These are phyloP conservation scores for Glandiceps talaboti DNA, from an alignment of 53 echinoderm and acorn worm species.

Conservation along the genomic window DNA sequence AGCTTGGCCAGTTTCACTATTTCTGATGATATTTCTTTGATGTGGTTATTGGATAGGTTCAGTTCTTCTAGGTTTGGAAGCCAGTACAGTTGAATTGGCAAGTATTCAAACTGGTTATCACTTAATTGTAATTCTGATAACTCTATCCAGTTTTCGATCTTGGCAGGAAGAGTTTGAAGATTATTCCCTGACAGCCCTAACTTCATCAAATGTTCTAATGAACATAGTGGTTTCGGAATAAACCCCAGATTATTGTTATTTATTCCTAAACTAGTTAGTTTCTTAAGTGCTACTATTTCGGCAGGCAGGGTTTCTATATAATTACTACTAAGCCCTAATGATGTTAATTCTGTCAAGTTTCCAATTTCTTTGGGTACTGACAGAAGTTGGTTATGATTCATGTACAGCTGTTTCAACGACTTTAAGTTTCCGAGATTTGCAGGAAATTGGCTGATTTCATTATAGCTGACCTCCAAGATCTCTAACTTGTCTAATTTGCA, in stretches of 20 bases:
- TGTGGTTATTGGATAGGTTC: conserved; percentile 52
- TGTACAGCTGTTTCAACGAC: conserved; percentile 33
- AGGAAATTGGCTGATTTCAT: conserved; percentile 40
- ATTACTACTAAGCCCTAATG: conserved; percentile 46
- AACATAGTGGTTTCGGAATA: conserved; percentile 72
- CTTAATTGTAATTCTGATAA: conserved; percentile 52
- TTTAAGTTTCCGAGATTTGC: conserved; percentile 16
- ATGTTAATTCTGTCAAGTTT: conserved; percentile 19
- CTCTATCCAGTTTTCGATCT: conserved; percentile 82
- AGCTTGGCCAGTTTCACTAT: conserved; percentile 59
- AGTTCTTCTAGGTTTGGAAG: conserved; percentile 82
- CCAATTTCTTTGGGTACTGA: conserved; percentile 43
- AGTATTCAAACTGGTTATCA: conserved; percentile 56
- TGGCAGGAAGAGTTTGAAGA: conserved; percentile 69
- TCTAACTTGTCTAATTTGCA: conserved; percentile 24
- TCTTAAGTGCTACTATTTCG: conserved; percentile 33
- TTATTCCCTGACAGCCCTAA: conserved; percentile 70
- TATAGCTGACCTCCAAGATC: conserved; percentile 44
- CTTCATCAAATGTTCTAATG: conserved; percentile 57
- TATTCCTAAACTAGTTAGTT: conserved; percentile 41
- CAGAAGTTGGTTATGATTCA: conserved; percentile 43
- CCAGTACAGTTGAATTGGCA: conserved; percentile 92
- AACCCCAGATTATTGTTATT: conserved; percentile 50
- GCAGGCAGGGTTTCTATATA: conserved; percentile 49
- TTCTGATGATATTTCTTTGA: conserved; percentile 68